These are phyloP conservation scores for Epinephelus malabaricus DNA, from an alignment of 2,797 vertebrate genomes.

Conservation along the genomic window DNA sequence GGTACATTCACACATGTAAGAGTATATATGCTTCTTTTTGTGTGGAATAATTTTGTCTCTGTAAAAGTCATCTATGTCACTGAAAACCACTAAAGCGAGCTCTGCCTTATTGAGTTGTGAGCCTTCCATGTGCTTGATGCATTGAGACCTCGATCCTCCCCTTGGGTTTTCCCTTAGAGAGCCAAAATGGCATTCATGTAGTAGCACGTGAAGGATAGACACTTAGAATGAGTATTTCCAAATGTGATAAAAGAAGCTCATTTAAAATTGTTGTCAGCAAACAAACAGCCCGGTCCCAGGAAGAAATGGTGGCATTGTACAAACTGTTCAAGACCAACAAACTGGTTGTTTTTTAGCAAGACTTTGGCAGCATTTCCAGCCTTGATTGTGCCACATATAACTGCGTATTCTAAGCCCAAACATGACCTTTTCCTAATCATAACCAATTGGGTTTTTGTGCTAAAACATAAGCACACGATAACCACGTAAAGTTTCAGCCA, in stretches of 20 bases:
- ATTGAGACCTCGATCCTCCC: constrained; percentile 61
- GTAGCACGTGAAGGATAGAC: constrained; percentile 44
- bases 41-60: constrained; percentile 69
- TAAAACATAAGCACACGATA: too few species aligned
- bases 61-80: constrained; percentile 79
- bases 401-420: too few species aligned
- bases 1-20: constrained; percentile 63
- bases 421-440: too few species aligned
- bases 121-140: constrained; percentile 76
- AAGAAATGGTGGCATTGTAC: too few species aligned
- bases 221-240: constrained; percentile 23
- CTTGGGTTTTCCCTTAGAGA: constrained; percentile 34
- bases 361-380: too few species aligned
- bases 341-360: too few species aligned
- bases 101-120: constrained; percentile 66
- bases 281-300: too few species aligned
- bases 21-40: constrained; percentile 40
- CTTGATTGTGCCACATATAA: too few species aligned
- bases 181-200: constrained; percentile 35
- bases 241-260: background rate
- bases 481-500: too few species aligned
- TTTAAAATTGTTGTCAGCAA: background rate
- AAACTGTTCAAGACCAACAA: too few species aligned
- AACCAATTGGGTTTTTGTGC: too few species aligned
- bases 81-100: constrained; percentile 68